These are phyloP conservation scores for Molossus alvarezi DNA, from an alignment of 2,797 vertebrate species.

Conservation along the genomic window DNA sequence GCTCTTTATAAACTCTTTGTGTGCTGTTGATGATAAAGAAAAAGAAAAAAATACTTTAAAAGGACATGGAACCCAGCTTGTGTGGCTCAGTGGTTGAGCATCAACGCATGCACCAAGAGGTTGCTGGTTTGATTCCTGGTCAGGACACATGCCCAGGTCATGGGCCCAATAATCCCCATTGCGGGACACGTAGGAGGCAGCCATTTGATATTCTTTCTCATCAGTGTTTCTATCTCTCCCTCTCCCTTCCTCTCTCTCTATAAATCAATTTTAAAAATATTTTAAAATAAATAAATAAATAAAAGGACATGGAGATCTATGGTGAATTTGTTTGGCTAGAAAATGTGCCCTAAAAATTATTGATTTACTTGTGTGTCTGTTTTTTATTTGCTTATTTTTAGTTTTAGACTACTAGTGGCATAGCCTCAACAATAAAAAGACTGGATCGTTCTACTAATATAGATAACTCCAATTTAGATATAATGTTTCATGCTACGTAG, in stretches of 20 bases:
- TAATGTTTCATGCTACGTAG: not conserved
- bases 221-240: too few species aligned
- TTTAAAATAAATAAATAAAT: not conserved
- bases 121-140: too few species aligned
- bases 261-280: too few species aligned
- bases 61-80: not conserved
- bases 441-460: not conserved
- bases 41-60: not conserved
- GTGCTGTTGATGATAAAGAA: not conserved
- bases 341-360: not conserved
- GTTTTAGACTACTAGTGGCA: not conserved
- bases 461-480: not conserved
- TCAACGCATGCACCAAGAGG: too few species aligned
- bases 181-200: too few species aligned
- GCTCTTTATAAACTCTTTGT: not conserved
- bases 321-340: not conserved
- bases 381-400: conserved; percentile 46
- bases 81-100: too few species aligned
- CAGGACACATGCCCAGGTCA: too few species aligned
- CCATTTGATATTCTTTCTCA: too few species aligned
- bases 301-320: not conserved
- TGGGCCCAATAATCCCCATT: too few species aligned
- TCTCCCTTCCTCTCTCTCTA: too few species aligned
- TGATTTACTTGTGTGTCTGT: not conserved
- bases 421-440: not conserved